Conservation (phyloP, 2,113 vertebrate species). For the Grallaria varia region DNA sequence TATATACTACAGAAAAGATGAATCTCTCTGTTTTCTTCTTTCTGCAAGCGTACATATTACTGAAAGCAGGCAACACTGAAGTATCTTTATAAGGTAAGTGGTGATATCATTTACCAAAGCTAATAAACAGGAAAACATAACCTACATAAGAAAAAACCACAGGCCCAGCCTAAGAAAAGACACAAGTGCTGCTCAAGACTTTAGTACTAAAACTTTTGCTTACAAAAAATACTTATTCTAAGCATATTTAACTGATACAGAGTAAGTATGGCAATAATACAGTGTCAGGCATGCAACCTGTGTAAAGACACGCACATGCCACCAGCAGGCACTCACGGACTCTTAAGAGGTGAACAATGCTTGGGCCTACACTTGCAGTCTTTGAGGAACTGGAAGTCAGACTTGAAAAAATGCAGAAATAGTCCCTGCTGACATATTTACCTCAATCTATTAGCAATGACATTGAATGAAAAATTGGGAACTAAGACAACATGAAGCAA, state of each 20-base stretch:
- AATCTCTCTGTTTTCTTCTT: not conserved
- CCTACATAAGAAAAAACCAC: not conserved
- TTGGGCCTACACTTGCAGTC: not conserved
- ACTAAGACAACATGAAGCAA: not conserved
- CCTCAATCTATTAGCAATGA: not conserved
- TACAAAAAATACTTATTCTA: not conserved
- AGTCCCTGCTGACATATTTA: not conserved
- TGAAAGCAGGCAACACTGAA: not conserved
- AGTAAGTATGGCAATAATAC: not conserved
- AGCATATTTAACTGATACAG: not conserved
- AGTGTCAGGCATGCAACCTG: not conserved
- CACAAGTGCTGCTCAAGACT: not conserved
- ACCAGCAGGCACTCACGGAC: not conserved
- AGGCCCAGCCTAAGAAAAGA: not conserved
- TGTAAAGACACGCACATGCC: not conserved
- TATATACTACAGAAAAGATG: not conserved
- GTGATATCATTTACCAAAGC: not conserved
- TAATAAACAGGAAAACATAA: not conserved
- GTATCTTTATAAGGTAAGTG: not conserved
- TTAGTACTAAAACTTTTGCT: not conserved
- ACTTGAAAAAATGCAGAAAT: not conserved
- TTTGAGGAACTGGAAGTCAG: not conserved
- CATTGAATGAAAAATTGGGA: not conserved
- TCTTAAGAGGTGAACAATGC: not conserved
- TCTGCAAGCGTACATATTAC: not conserved